phyloP scores from a whole-genome alignment of 2,113 vertebrate genomes.

The Marmota monax region DNA sequence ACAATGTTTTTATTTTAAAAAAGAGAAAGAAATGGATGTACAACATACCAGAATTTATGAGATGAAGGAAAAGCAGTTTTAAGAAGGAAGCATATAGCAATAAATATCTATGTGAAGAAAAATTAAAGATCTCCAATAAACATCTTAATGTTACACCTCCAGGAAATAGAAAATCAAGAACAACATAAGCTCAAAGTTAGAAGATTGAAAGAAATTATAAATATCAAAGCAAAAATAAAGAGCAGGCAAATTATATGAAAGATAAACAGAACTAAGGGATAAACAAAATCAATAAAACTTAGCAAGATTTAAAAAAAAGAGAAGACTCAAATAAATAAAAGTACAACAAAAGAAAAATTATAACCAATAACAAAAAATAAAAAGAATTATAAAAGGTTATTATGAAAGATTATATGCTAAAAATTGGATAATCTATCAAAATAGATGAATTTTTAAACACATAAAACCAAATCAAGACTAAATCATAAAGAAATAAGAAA shows the following conservation, averaged over 20 bases:
- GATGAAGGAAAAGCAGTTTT: not conserved
- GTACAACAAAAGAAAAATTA: not conserved
- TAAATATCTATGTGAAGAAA: not conserved
- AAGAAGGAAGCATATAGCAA: too few relatives aligned
- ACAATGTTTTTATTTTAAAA: constrained; percentile 87
- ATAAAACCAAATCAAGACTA: not conserved
- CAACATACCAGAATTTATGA: not conserved
- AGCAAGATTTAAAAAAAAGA: not conserved
- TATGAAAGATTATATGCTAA: not conserved
- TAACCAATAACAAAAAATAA: too few relatives aligned
- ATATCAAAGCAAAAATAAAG: not conserved
- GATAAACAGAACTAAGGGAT: not conserved
- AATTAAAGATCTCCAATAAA: not conserved
- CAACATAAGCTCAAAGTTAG: not conserved
- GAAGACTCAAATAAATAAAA: not conserved
- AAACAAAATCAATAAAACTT: not conserved
- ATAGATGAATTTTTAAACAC: not conserved
- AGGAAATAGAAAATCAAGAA: not conserved
- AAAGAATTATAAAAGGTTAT: not conserved
- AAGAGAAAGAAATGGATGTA: too few relatives aligned
- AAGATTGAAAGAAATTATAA: not conserved
- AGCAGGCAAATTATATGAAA: not conserved
- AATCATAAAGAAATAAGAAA: not conserved
- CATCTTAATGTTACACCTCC: not conserved
- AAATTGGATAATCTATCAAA: not conserved